A percentile compares a stretch with the other conserved stretches of the same genome.
Conservation (phyloP, 2,888 invertebrate genomes). For the Lasioglossum calceatum region DNA sequence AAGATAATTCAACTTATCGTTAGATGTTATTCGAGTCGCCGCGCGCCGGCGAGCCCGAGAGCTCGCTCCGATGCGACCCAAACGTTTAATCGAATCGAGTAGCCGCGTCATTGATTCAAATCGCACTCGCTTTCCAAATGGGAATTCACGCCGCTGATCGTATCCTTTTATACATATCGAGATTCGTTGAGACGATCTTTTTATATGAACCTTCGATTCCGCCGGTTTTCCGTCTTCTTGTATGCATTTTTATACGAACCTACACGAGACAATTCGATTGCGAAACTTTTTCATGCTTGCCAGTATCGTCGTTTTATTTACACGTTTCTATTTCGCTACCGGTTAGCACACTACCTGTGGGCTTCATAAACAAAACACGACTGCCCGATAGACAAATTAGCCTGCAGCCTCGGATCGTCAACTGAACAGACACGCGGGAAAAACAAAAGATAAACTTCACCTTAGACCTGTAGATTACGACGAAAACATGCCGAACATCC, state of each 20-base stretch:
- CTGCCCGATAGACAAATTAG: not conserved
- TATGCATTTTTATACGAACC: slow-evolving; percentile 52
- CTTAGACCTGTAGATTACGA: too few relatives aligned
- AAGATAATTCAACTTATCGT: slow-evolving; percentile 45
- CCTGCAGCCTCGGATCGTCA: not conserved
- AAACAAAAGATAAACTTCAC: too few relatives aligned
- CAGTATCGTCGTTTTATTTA: slow-evolving; percentile 15
- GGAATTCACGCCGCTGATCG: slow-evolving; percentile 22
- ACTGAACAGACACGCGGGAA: not conserved
- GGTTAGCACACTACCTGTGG: slow-evolving; percentile 7
- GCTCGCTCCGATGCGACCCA: not conserved
- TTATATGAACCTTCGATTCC: slow-evolving; percentile 45
- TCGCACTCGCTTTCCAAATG: slow-evolving; percentile 42
- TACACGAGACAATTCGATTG: slow-evolving; percentile 35
- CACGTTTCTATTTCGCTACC: slow-evolving; percentile 16
- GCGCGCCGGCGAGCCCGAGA: not conserved
- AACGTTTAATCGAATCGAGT: slow-evolving; percentile 30
- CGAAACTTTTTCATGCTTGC: slow-evolving; percentile 11
- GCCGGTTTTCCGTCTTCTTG: slow-evolving; percentile 32
- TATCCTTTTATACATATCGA: slow-evolving; percentile 48
- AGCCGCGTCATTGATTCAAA: slow-evolving; percentile 29
- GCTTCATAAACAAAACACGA: not conserved
- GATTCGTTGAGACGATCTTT: slow-evolving; percentile 44
- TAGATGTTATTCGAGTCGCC: slow-evolving; percentile 46
- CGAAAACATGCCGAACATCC: too few relatives aligned